A percentile compares a stretch with the other conserved stretches of the same genome.
Conservation (phyloP, 2,113 vertebrate species). For the Myxocyprinus asiaticus region DNA sequence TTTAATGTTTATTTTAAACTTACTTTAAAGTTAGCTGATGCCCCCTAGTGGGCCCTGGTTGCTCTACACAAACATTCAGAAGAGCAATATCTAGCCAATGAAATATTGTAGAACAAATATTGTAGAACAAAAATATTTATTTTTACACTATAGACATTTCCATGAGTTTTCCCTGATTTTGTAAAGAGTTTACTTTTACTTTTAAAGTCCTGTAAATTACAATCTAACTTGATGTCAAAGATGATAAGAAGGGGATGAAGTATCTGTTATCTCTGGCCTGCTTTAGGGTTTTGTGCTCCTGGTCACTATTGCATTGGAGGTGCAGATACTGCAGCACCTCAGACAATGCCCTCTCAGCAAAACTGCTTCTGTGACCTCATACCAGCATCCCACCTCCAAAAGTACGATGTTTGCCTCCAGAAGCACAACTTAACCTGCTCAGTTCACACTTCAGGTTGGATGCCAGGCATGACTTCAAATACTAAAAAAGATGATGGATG, state of each 20-base stretch:
- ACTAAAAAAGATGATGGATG: not conserved
- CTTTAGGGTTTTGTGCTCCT: slow-evolving; percentile 71
- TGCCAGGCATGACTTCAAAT: not conserved
- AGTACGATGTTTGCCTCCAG: slow-evolving; percentile 48
- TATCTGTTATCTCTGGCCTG: slow-evolving; percentile 39
- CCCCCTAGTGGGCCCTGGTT: too few relatives aligned
- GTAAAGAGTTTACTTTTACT: too few relatives aligned
- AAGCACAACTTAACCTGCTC: slow-evolving; percentile 60
- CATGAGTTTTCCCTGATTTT: too few relatives aligned
- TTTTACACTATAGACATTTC: too few relatives aligned
- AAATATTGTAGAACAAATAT: too few relatives aligned
- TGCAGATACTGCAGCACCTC: slow-evolving; percentile 63
- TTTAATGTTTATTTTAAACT: too few relatives aligned
- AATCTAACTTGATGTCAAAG: not conserved
- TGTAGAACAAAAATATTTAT: too few relatives aligned
- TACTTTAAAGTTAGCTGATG: too few relatives aligned
- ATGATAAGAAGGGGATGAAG: not conserved
- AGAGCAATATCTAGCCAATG: too few relatives aligned
- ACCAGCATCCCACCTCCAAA: slow-evolving; percentile 41
- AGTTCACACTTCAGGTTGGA: slow-evolving; percentile 40
- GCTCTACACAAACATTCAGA: too few relatives aligned
- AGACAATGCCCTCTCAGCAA: slow-evolving; percentile 56
- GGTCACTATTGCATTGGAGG: slow-evolving; percentile 76
- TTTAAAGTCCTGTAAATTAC: too few relatives aligned
- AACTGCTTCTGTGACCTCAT: slow-evolving; percentile 67